These are phyloP conservation scores for Engraulis encrasicolus DNA, from an alignment of 2,113 vertebrate genomes.

Conservation along the genomic window DNA sequence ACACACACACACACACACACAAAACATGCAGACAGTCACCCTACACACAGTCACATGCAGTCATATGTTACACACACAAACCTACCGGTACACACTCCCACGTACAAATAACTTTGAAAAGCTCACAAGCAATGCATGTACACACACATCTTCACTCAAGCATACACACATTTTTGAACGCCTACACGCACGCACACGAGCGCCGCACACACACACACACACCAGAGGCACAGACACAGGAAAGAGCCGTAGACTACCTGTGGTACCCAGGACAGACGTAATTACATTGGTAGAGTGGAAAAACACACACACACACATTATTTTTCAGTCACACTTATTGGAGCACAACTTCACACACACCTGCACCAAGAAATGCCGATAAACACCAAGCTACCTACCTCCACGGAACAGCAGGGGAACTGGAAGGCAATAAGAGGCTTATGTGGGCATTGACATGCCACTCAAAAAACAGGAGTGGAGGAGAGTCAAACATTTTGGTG, in stretches of 20 bases:
- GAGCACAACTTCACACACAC: neutral
- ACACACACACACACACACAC: neutral
- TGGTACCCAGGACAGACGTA: neutral
- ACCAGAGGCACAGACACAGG: too few species aligned
- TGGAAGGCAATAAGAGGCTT: neutral
- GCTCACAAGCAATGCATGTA: too few species aligned
- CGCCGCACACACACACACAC: neutral
- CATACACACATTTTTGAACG: too few species aligned
- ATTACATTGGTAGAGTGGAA: too few species aligned
- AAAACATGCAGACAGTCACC: neutral
- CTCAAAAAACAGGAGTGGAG: neutral
- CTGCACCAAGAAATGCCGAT: neutral
- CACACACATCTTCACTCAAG: too few species aligned
- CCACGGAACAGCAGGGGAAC: neutral
- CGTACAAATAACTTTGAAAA: too few species aligned
- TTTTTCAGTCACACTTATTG: neutral
- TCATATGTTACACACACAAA: neutral
- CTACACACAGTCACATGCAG: neutral
- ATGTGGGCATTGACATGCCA: slow-evolving; percentile 1
- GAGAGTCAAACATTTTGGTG: neutral
- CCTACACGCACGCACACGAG: neutral
- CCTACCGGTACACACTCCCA: too few species aligned
- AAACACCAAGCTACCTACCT: too few species aligned
- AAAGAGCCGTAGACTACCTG: neutral
- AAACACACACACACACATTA: neutral